Conservation (phyloP, 1,140 invertebrate genomes). For the Drosophila albomicans region DNA sequence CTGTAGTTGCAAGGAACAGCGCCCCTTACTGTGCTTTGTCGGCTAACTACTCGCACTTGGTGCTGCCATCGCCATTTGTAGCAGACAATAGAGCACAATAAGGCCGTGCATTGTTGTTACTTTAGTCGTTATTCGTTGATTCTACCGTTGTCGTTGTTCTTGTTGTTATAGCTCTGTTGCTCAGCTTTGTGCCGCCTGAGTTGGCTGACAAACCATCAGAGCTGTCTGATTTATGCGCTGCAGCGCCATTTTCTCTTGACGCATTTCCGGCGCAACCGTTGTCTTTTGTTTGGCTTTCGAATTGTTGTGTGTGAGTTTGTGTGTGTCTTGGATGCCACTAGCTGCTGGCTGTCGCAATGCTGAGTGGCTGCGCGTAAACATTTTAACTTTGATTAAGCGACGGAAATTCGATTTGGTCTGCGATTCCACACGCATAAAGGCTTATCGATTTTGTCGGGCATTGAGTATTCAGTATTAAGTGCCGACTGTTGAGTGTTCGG, state of each 20-base stretch:
- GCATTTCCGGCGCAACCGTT: slow-evolving; percentile 64
- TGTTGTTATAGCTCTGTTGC: slow-evolving; percentile 1
- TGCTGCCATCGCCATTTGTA: slow-evolving; percentile 39
- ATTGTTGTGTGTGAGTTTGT: slow-evolving; percentile 7
- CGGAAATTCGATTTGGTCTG: slow-evolving; percentile 74
- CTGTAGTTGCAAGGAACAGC: slow-evolving; percentile 1
- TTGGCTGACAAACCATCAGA: slow-evolving; percentile 46
- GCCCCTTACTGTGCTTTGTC: slow-evolving; percentile 2
- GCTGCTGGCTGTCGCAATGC: slow-evolving; percentile 21
- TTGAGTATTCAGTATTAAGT: slow-evolving; percentile 10
- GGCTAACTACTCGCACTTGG: slow-evolving; percentile 30
- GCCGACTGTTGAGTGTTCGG: slow-evolving; percentile 11
- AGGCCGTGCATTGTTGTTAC: slow-evolving; percentile 53
- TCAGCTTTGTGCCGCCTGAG: slow-evolving; percentile 32
- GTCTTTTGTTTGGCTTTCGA: slow-evolving; percentile 59
- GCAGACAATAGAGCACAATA: slow-evolving; percentile 68
- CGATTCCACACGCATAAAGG: slow-evolving; percentile 61
- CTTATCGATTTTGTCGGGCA: slow-evolving; percentile 63
- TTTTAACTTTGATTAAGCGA: slow-evolving; percentile 79
- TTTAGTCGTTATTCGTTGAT: slow-evolving; percentile 6
- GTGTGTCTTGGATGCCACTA: slow-evolving; percentile 36
- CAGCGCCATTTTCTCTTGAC: slow-evolving; percentile 71
- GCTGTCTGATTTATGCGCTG: slow-evolving; percentile 71
- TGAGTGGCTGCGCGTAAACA: slow-evolving; percentile 51
- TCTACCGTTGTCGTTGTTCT: slow-evolving; percentile 16